These are phyloP conservation scores for Trachelus troglodyta DNA, from an alignment of 2,888 invertebrate genomes.

Conservation along the genomic window DNA sequence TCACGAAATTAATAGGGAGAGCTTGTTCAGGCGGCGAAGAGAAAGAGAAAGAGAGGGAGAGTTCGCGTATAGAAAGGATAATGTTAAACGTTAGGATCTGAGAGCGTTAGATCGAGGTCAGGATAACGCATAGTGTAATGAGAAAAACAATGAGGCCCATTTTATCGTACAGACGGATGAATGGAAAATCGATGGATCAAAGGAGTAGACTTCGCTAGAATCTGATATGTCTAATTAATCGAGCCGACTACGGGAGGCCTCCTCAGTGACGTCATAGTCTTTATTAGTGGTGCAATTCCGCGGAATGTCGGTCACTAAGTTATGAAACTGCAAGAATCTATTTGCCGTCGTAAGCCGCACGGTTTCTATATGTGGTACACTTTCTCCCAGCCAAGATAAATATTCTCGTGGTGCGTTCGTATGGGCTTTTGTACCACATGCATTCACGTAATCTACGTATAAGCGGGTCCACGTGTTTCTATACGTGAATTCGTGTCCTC, in stretches of 20 bases:
- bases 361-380: constrained; percentile 45
- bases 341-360: constrained; percentile 35
- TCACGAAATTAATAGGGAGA: background rate
- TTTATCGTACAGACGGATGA: background rate
- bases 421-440: background rate
- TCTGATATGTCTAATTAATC: constrained; percentile 9
- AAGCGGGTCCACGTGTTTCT: background rate
- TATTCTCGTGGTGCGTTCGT: constrained; percentile 29
- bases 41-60: background rate
- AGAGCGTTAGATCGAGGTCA: background rate
- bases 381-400: constrained; percentile 55
- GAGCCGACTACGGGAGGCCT: constrained; percentile 35
- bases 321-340: constrained; percentile 62
- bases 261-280: constrained; percentile 53
- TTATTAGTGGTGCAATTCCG: constrained; percentile 58
- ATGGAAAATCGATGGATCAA: background rate
- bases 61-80: background rate
- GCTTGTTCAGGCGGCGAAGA: background rate
- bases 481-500: background rate
- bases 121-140: background rate
- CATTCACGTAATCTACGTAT: background rate
- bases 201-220: background rate
- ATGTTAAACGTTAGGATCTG: background rate
- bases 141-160: background rate
- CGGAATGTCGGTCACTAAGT: constrained; percentile 62